Evolutionary conservation across 2,113 vertebrate species (phyloP), one percentile per base, ranked within the genome.

Genomic region (Apodemus sylvaticus): DNA sequence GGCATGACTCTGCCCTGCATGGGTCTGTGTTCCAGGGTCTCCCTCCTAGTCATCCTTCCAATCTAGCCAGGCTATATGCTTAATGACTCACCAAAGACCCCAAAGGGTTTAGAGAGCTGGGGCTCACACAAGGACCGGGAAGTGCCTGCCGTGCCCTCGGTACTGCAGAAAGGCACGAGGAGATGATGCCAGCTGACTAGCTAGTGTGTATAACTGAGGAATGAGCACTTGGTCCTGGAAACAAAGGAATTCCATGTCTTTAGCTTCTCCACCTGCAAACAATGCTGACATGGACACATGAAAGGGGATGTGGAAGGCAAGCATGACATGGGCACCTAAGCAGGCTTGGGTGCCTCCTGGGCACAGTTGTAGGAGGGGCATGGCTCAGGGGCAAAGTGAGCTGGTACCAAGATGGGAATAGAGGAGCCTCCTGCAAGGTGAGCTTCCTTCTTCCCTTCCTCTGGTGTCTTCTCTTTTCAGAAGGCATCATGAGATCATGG

Each of bases 171-270:
- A 26, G 36, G 60, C 1, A n/a, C n/a, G n/a, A n/a, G 0, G 34
- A 36, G 1, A 22, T 0, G 14, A 0, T 1, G 39, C 4, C 9
- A 0, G 11, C 26, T 3, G 34, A 6, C 3, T 36, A 29, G 64
- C 74, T 29, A 0, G 31, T 34, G 74, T 19, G 42, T 20, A 11
- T 7, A 70, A 0, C 10, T 4, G 1, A 5, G 26, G 62, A 6
- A 5, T 24, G 6, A 31, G 0, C 7, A 31, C 42, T 13, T 6
- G 42, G 62, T 48, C 29, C 39, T 31, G 45, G 10, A 34, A 42
- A 60, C 26, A 31, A 81, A 13, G 62, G 5, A 0, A 3, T 4
- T 7, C 7, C 0, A 29, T 24, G 9, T n/a, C 90, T 20, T 58
- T 20, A 0, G 19, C 34, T 31, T 89, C 20, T 81, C 64, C n/a